Conservation (phyloP, 23 tunicate species). For the Phallusia fumigata region DNA sequence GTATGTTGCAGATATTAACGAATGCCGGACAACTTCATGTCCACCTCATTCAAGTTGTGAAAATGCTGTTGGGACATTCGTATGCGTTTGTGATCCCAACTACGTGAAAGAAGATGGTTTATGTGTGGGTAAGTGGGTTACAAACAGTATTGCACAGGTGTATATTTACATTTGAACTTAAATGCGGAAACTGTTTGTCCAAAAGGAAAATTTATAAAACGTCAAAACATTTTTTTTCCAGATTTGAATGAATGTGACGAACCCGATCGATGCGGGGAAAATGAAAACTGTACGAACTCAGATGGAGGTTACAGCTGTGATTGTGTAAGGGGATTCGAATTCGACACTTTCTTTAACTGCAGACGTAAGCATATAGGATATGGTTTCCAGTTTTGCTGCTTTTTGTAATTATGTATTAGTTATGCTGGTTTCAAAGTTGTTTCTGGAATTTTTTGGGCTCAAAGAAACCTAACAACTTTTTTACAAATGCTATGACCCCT, state of each 20-base stretch:
- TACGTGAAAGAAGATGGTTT: neutral
- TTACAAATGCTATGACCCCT: no score
- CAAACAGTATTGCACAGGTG: no score
- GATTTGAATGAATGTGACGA: neutral
- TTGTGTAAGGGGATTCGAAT: neutral
- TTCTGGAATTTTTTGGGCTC: no score
- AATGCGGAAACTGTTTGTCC: no score
- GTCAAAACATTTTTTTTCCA: neutral
- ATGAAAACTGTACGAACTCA: neutral
- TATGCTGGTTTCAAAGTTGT: no score
- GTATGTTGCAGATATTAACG: conserved; percentile 12
- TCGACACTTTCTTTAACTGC: neutral
- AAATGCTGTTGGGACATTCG: conserved; percentile 12
- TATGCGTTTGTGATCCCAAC: neutral
- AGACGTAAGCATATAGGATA: neutral
- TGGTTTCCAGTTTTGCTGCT: no score
- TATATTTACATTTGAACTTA: no score
- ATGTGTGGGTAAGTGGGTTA: neutral
- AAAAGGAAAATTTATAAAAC: no score
- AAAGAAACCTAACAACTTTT: no score
- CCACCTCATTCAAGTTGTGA: neutral
- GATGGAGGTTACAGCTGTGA: neutral
- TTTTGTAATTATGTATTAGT: no score
- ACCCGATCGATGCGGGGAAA: neutral
- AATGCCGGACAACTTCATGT: neutral